Evolutionary conservation across 1,140 invertebrate genomes (phyloP).

Genomic region (Colletes gigas): DNA sequence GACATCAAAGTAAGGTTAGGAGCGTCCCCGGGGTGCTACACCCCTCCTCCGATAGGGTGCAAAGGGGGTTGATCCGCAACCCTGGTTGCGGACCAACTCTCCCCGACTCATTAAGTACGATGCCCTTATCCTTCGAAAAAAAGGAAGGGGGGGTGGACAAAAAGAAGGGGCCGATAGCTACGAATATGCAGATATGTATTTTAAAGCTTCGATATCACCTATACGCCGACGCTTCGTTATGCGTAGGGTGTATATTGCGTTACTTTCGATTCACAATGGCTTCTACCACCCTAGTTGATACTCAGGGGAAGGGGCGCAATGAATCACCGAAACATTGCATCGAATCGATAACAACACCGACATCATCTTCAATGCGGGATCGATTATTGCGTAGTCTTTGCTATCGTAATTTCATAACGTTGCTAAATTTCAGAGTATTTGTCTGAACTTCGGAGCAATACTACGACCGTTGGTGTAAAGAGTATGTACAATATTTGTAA

Average conservation of each 20-base stretch:
- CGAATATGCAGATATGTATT: constrained; percentile 76
- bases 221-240: constrained; percentile 72
- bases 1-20: constrained; percentile 56
- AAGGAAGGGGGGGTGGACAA: constrained; percentile 19
- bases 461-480: no score
- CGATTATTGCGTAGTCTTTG: not conserved
- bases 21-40: constrained; percentile 65
- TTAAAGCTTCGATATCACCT: constrained; percentile 78
- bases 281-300: constrained; percentile 62
- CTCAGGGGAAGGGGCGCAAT: constrained; percentile 64
- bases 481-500: no score
- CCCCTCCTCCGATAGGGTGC: constrained; percentile 38
- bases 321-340: constrained; percentile 74
- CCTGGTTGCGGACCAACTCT: constrained; percentile 57
- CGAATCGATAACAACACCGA: constrained; percentile 68
- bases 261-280: constrained; percentile 76
- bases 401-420: no score
- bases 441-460: no score
- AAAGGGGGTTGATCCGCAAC: constrained; percentile 45
- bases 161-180: constrained; percentile 53
- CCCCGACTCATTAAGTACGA: constrained; percentile 77
- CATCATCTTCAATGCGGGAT: constrained; percentile 37
- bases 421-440: no score
- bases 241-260: constrained; percentile 73
- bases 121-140: constrained; percentile 67